These are phyloP conservation scores for Hepsetus odoe DNA, from an alignment of 2,113 vertebrate species.

Conservation along the genomic window DNA sequence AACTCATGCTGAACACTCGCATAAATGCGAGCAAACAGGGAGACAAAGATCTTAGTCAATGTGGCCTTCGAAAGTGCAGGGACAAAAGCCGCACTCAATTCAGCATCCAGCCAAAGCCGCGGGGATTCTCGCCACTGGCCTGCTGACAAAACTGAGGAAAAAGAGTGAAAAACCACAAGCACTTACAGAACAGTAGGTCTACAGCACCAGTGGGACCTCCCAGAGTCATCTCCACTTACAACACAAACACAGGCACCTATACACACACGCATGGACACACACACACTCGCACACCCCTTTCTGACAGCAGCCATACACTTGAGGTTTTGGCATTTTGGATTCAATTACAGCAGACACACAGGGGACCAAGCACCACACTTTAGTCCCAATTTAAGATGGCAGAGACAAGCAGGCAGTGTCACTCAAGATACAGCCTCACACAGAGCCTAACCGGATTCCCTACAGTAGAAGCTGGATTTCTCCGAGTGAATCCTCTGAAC, in stretches of 20 bases:
- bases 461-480: not conserved
- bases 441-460: not conserved
- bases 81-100: not conserved
- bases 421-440: slow-evolving; percentile 29
- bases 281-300: slow-evolving; percentile 21
- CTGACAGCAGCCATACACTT: slow-evolving; percentile 27
- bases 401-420: slow-evolving; percentile 30
- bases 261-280: slow-evolving; percentile 21
- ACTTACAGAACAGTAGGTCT: slow-evolving; percentile 39
- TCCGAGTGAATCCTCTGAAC: not conserved
- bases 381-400: slow-evolving; percentile 39
- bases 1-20: not conserved
- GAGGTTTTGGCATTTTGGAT: slow-evolving; percentile 29
- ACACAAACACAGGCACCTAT: not conserved
- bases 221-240: slow-evolving; percentile 38
- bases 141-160: slow-evolving; percentile 9
- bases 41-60: slow-evolving; percentile 13
- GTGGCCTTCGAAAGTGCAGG: not conserved
- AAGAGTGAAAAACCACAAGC: slow-evolving; percentile 40
- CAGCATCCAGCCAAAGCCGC: not conserved
- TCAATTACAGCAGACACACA: slow-evolving; percentile 31
- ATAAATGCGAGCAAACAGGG: not conserved
- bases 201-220: slow-evolving; percentile 37
- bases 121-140: not conserved
- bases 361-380: slow-evolving; percentile 34